Evolutionary conservation across 1,140 invertebrate genomes (phyloP).

Genomic region (Oreohelix idahoensis): DNA sequence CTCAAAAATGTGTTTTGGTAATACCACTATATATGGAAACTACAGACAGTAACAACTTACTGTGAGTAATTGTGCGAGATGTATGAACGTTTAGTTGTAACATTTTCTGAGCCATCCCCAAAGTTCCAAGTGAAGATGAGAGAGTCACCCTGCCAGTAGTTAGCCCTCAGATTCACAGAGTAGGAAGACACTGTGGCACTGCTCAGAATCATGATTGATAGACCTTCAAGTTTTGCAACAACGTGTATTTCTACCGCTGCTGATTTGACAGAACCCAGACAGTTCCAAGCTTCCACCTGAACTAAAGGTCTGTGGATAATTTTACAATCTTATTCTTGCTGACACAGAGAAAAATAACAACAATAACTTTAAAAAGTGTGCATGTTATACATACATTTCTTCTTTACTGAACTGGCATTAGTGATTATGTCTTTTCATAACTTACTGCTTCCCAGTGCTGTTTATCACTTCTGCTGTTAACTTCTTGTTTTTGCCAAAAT

Average conservation of each 20-base stretch:
- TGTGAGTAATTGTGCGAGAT: slow-evolving; percentile 14
- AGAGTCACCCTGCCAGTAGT: slow-evolving; percentile 15
- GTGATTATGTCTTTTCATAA: no score
- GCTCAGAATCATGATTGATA: slow-evolving; percentile 7
- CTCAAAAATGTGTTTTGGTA: neutral
- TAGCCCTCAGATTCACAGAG: slow-evolving; percentile 19
- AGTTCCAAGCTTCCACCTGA: slow-evolving; percentile 22
- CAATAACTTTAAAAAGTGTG: no score
- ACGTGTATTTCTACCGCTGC: slow-evolving; percentile 13
- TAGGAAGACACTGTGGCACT: neutral
- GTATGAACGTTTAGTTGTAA: neutral
- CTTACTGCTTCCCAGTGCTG: no score
- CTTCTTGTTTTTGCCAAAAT: no score
- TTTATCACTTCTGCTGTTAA: no score
- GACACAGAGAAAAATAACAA: no score
- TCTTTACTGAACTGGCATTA: no score
- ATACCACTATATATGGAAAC: neutral
- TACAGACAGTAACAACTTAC: slow-evolving; percentile 5
- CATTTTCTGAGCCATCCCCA: slow-evolving; percentile 18
- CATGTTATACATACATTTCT: no score
- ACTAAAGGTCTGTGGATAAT: slow-evolving; percentile 14
- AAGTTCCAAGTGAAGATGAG: slow-evolving; percentile 33
- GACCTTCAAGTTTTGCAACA: neutral
- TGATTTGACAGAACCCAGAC: slow-evolving; percentile 8
- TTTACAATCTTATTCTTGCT: no score